Percentiles rank a stretch among this genome's conserved stretches.
Conservation (phyloP, 2,797 vertebrate genomes). For the Protosalanx chinensis region DNA sequence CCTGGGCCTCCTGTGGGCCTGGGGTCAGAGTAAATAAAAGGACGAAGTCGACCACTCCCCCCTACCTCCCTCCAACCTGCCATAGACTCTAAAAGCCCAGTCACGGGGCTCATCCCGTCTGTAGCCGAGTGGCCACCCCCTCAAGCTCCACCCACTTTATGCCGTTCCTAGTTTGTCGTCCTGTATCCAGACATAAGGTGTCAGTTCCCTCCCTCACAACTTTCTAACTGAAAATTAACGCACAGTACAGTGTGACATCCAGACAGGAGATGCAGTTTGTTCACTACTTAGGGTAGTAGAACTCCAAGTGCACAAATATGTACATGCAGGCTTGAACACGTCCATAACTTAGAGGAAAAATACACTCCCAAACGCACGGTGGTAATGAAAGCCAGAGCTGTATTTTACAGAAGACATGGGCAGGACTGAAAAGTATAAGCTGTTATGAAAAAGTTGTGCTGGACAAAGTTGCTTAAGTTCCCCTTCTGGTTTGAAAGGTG, state of each 20-base stretch:
- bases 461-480: conserved; percentile 54
- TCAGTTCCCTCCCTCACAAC: neutral
- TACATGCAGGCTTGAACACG: conserved; percentile 20
- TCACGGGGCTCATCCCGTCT: conserved; percentile 58
- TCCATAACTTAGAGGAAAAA: conserved; percentile 23
- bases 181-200: conserved; percentile 36
- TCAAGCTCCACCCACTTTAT: conserved; percentile 58
- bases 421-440: conserved; percentile 27
- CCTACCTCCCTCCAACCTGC: conserved; percentile 42
- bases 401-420: conserved; percentile 36
- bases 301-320: conserved; percentile 8
- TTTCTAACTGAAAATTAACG: neutral
- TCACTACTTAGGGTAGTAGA: conserved; percentile 23
- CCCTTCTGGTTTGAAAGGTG: conserved; percentile 55
- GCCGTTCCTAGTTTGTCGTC: conserved; percentile 40
- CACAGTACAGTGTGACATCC: neutral
- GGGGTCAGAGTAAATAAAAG: conserved; percentile 79
- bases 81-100: conserved; percentile 28
- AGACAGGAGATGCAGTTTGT: neutral
- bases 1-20: conserved; percentile 63
- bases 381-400: conserved; percentile 53
- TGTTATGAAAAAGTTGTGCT: conserved; percentile 32
- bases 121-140: conserved; percentile 58
- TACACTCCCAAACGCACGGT: conserved; percentile 10
- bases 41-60: conserved; percentile 63